A percentile compares a stretch with the other conserved stretches of the same genome.
phyloP scores from a whole-genome alignment of 1,140 invertebrate species.

The Augochlora pura region DNA sequence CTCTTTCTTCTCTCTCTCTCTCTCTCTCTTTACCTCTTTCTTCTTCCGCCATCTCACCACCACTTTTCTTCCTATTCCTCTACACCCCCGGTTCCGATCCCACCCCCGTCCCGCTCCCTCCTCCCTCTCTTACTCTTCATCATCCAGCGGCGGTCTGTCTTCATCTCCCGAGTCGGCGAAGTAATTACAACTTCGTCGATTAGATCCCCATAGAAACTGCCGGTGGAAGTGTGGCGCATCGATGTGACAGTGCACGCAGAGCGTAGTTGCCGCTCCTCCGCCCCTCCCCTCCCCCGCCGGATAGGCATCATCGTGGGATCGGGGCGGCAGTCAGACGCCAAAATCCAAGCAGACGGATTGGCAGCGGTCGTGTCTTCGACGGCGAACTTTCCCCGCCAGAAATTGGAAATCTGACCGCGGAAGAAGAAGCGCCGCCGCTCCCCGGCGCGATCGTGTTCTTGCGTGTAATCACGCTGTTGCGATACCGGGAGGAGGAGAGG shows the following conservation, averaged over 20 bases:
- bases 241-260: constrained; percentile 40
- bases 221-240: constrained; percentile 28
- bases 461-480: neutral
- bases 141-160: constrained; percentile 17
- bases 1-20: too few species aligned
- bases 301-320: constrained; percentile 31
- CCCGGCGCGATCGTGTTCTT: neutral
- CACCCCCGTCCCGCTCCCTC: neutral
- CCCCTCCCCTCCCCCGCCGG: too few species aligned
- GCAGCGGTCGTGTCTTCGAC: constrained; percentile 33
- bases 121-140: constrained; percentile 34
- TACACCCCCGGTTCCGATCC: neutral
- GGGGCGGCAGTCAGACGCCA: constrained; percentile 53
- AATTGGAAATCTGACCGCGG: constrained; percentile 34
- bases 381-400: neutral
- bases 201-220: constrained; percentile 64
- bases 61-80: constrained; percentile 20
- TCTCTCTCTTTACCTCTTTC: constrained; percentile 8
- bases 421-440: constrained; percentile 17
- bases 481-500: neutral
- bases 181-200: constrained; percentile 74
- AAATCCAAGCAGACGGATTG: constrained; percentile 54
- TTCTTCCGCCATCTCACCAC: too few species aligned
- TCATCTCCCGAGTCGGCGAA: constrained; percentile 51
- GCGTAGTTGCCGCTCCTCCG: constrained; percentile 2